Base-by-base conservation (phyloP, 2,113 vertebrate species). In the Epinephelus moara region DNA sequence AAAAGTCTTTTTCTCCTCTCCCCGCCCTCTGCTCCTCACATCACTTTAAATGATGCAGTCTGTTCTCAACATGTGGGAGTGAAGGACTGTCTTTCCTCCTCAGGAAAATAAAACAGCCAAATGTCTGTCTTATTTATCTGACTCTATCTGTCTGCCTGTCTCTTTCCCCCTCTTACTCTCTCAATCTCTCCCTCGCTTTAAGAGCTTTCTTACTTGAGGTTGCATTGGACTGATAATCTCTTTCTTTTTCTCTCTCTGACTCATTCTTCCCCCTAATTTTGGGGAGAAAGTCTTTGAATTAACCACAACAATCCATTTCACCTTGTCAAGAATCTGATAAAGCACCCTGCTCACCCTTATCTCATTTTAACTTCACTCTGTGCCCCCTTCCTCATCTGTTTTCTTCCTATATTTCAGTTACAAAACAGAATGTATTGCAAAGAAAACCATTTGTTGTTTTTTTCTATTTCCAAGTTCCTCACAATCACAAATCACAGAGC, bases 71-170 rank as follows among this genome's bases (percentile, higher is more conserved):
- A 79, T 75, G 86, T 83, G 84, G 89, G 84, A 86, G 78, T 78
- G 78, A 88, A 59, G 73, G 76, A 70, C 81, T 84, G 73, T 73
- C 70, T 81, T 82, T 47, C 69, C 79, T 89, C 50, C 61, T 75
- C 25, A 59, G 82, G 81, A 76, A 86, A 91, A 92, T 89, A 92
- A 88, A 93, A 91, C 86, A 85, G 82, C 67, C 71, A 77, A 81
- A 77, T 61, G 67, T 84, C 86, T 63, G 69, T 77, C 70, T 89
- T 80, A 84, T 91, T 90, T 87, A 89, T 92, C 89, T 75, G 27
- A 45, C 52, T 64, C 80, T 78, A 21, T 88, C 87, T 72, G 67
- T 88, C 68, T 59, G 61, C 25, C 40, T 66, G 53, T 80, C 88
- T 76, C 84, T 74, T 70, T 64, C 33, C 11, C n/a, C 57, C 52